These are phyloP conservation scores for Ips typographus DNA, from an alignment of 1,140 invertebrate species.

Conservation along the genomic window DNA sequence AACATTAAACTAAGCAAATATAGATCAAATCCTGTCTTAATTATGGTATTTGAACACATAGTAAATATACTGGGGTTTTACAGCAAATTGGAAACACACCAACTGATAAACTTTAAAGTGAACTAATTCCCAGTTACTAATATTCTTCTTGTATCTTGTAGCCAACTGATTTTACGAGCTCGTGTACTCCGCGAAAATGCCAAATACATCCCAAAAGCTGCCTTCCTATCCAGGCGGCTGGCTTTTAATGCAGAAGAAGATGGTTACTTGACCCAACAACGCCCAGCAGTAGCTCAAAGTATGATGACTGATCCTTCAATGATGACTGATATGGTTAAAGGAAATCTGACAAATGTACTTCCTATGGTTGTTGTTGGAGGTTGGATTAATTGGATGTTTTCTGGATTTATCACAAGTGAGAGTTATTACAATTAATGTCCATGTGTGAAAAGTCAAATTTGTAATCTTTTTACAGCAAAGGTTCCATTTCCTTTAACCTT, in stretches of 20 bases:
- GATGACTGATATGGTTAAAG: slow-evolving; percentile 99
- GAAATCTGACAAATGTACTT: slow-evolving; percentile 96
- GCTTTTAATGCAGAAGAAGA: slow-evolving; percentile 96
- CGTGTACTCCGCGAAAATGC: slow-evolving; percentile 94
- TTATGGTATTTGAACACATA: too few relatives aligned
- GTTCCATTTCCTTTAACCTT: slow-evolving; percentile 98
- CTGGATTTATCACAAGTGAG: slow-evolving; percentile 91
- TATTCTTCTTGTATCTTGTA: too few relatives aligned
- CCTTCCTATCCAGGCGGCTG: slow-evolving; percentile 91
- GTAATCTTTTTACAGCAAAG: slow-evolving; percentile 61
- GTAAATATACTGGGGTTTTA: too few relatives aligned
- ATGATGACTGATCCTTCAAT: slow-evolving; percentile 97
- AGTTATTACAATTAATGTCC: too few relatives aligned
- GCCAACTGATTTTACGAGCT: slow-evolving; percentile 94
- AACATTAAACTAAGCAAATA: too few relatives aligned
- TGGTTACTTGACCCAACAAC: slow-evolving; percentile 90
- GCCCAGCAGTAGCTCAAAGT: slow-evolving; percentile 82
- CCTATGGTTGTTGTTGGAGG: slow-evolving; percentile 99
- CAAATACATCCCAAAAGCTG: slow-evolving; percentile 92
- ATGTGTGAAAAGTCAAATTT: neutral
- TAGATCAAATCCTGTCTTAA: too few relatives aligned
- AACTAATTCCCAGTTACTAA: too few relatives aligned
- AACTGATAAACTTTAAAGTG: too few relatives aligned
- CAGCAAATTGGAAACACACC: too few relatives aligned
- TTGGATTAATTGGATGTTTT: slow-evolving; percentile 99